phyloP scores from a whole-genome alignment of 2,888 invertebrate species.

The Limnephilus auricula region DNA sequence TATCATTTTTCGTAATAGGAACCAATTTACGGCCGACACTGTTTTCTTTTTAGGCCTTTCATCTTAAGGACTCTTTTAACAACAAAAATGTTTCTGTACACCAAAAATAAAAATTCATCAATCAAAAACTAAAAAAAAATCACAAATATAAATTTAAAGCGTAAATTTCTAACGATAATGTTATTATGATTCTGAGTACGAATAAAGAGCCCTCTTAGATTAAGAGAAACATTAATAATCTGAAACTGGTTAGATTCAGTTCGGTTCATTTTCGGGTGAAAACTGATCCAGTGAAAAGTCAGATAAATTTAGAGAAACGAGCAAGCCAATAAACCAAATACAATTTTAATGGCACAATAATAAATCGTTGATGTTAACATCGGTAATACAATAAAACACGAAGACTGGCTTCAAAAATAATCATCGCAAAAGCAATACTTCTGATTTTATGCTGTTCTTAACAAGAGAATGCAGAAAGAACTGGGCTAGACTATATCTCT shows the following conservation, averaged over 20 bases:
- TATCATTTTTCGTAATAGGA: conserved; percentile 19
- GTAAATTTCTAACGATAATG: background rate
- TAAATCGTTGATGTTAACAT: background rate
- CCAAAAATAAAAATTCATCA: background rate
- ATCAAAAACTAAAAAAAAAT: too few species aligned
- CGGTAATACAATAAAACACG: background rate
- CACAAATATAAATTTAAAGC: background rate
- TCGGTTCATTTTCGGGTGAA: background rate
- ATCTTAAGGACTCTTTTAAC: background rate
- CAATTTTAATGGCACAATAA: background rate
- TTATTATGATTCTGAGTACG: background rate
- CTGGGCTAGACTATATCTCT: too few species aligned
- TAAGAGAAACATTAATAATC: background rate
- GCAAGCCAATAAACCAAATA: background rate
- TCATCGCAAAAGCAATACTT: conserved; percentile 42
- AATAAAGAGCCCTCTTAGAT: background rate
- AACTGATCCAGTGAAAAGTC: background rate
- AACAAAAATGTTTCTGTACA: background rate
- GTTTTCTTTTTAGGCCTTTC: conserved; percentile 9
- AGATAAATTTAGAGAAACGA: background rate
- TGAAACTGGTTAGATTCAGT: background rate
- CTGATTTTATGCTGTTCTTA: background rate
- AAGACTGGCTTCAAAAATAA: background rate
- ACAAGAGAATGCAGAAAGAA: background rate
- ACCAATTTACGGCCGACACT: background rate